Percentiles rank a stretch among this genome's conserved stretches.
These are phyloP conservation scores for Ichneumoninae sp. DNA, from an alignment of 2,888 invertebrate genomes.

Conservation along the genomic window DNA sequence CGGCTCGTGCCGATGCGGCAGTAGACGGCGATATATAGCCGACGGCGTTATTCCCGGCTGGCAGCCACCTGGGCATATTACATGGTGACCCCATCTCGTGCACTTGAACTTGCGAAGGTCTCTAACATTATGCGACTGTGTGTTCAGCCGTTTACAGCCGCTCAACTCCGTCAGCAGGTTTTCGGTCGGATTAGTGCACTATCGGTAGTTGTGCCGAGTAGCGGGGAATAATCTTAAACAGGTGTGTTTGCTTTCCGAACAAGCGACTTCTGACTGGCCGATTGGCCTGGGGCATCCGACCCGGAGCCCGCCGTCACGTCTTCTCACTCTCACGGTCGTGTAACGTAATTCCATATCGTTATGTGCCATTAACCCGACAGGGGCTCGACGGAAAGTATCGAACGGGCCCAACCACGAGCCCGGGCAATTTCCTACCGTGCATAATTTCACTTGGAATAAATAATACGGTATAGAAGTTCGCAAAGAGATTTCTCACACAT, in stretches of 20 bases:
- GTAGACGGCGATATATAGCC: constrained; percentile 56
- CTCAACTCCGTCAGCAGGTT: constrained; percentile 1
- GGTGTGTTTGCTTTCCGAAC: not conserved
- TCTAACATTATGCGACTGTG: constrained; percentile 54
- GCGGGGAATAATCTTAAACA: not conserved
- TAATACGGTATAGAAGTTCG: not conserved
- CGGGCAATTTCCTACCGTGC: constrained; percentile 44
- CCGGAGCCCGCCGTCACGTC: constrained; percentile 27
- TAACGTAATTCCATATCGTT: constrained; percentile 52
- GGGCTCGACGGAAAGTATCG: constrained; percentile 7
- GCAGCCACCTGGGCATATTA: constrained; percentile 57
- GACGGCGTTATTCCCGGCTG: constrained; percentile 61
- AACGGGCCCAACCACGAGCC: constrained; percentile 27
- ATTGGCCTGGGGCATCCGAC: constrained; percentile 53
- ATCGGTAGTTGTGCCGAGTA: not conserved
- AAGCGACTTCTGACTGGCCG: constrained; percentile 6
- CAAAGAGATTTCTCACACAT: not conserved
- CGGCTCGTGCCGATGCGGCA: constrained; percentile 43
- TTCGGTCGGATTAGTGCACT: constrained; percentile 10
- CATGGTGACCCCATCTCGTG: constrained; percentile 66
- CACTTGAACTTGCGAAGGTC: constrained; percentile 70
- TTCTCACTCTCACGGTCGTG: constrained; percentile 23
- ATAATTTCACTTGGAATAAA: constrained; percentile 37
- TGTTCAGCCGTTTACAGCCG: not conserved
- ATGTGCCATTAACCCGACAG: constrained; percentile 41